These are phyloP conservation scores for Ceuthmochares aereus DNA, from an alignment of 2,113 vertebrate genomes.

Conservation along the genomic window DNA sequence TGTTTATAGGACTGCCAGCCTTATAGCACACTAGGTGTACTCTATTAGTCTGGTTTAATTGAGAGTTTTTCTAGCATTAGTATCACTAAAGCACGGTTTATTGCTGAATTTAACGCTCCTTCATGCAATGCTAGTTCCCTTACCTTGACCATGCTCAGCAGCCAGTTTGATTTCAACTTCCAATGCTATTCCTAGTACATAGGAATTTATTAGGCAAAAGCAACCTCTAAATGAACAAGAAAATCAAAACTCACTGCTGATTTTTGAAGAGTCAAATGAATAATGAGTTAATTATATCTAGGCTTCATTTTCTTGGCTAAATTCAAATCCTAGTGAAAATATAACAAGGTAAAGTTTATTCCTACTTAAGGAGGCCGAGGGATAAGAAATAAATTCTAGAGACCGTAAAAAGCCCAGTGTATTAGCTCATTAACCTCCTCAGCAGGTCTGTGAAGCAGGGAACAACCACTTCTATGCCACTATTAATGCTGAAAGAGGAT, in stretches of 20 bases:
- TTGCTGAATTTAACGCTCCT: neutral
- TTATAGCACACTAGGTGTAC: accelerated
- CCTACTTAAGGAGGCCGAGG: neutral
- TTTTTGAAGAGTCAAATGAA: neutral
- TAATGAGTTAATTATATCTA: neutral
- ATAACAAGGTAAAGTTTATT: neutral
- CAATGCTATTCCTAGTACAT: neutral
- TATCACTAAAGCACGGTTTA: neutral
- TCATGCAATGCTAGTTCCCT: neutral
- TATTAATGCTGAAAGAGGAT: too few species aligned
- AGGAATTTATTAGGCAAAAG: neutral
- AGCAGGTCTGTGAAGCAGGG: neutral
- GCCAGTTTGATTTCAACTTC: neutral
- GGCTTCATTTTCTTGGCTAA: neutral
- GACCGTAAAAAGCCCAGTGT: neutral
- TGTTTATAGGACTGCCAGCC: neutral
- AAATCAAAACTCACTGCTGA: neutral
- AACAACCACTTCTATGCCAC: neutral
- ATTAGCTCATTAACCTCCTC: neutral
- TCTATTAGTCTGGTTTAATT: neutral
- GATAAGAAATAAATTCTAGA: neutral
- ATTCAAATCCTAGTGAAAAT: neutral
- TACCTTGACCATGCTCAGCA: neutral
- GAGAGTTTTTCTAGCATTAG: neutral
- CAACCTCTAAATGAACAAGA: neutral